Base-by-base conservation (phyloP, 2,797 vertebrate genomes). In the Luscinia megarhynchos region DNA sequence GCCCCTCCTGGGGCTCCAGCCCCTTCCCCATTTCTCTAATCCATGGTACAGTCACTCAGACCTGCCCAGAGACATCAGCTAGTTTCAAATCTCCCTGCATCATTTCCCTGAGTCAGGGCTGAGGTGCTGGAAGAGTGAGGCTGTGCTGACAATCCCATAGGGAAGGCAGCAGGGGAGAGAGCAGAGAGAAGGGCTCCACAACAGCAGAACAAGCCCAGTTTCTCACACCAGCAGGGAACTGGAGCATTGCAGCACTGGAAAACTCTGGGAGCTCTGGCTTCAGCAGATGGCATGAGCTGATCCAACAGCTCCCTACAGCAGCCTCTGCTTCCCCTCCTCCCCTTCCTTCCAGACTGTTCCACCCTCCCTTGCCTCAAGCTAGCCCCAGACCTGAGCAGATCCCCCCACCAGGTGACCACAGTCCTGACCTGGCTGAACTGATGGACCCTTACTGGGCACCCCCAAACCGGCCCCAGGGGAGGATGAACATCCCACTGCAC, bases 1-100 rank as follows among this genome's bases (percentile, higher is more conserved):
- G 45, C 34, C 0, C 0, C 68, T 84, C 36, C 43, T 34, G 30
- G 43, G 11, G 14, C 32, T 74, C 34, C 51, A 41, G 61, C 0
- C 19, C 38, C 32, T 59, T 36, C 6, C 10, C n/a, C 72, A 32
- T 22, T 27, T 59, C 54, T 53, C n/a, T 23, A 32, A 29, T 6
- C 21, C 32, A 4, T 19, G 38, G 54, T 38, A 15, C 63, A 57
- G 54, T 38, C 0, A 0, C 38, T 51, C 45, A 45, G 45, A 53
- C 8, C 15, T 67, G 22, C n/a, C 14, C 63, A 68, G 46, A 76
- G 23, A 16, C 40, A 46, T 29, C 29, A n/a, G 54, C n/a, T 45
- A 40, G 6, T 15, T 53, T 38, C 4, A n/a, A 23, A 61, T 45
- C 23, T 46, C 40, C 23, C 23, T 67, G 27, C n/a, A 29, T 38